Conservation (phyloP, 1,140 invertebrate genomes). For the Chlorops oryzae region DNA sequence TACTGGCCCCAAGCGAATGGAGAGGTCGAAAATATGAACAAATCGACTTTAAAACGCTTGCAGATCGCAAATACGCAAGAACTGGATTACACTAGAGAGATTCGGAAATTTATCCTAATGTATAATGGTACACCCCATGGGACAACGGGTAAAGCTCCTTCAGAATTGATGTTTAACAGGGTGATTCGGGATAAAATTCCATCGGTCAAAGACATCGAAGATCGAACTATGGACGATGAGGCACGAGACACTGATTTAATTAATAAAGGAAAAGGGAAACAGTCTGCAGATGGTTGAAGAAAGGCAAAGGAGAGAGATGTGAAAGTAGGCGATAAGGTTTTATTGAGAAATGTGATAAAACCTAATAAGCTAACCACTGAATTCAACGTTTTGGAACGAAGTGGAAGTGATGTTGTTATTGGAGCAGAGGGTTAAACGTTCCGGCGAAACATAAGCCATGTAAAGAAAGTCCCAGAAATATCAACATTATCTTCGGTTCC, state of each 20-base stretch:
- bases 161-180: conserved; percentile 17
- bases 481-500: too few species aligned
- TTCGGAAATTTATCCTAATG: conserved; percentile 4
- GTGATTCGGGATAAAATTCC: conserved; percentile 16
- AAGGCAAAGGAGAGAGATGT: background rate
- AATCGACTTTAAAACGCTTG: conserved; percentile 4
- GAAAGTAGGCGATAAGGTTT: conserved; percentile 1
- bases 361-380: conserved; percentile 2
- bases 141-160: conserved; percentile 14
- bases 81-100: conserved; percentile 7
- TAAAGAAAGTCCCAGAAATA: too few species aligned
- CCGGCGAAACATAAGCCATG: background rate
- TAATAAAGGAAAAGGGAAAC: conserved; percentile 1
- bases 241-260: conserved; percentile 9
- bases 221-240: conserved; percentile 9
- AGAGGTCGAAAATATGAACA: conserved; percentile 18
- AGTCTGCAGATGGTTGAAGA: too few species aligned
- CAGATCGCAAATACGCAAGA: background rate
- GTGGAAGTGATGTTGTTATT: conserved; percentile 7
- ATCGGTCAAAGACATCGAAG: conserved; percentile 10
- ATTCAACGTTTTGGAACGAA: conserved; percentile 3
- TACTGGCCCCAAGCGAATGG: conserved; percentile 25
- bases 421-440: background rate
- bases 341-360: conserved; percentile 2
- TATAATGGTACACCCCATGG: conserved; percentile 19